A percentile compares a stretch with the other conserved stretches of the same genome.
Evolutionary conservation across 2,888 invertebrate genomes (phyloP).

Genomic region (Scaptomyza cyrtandrae): DNA sequence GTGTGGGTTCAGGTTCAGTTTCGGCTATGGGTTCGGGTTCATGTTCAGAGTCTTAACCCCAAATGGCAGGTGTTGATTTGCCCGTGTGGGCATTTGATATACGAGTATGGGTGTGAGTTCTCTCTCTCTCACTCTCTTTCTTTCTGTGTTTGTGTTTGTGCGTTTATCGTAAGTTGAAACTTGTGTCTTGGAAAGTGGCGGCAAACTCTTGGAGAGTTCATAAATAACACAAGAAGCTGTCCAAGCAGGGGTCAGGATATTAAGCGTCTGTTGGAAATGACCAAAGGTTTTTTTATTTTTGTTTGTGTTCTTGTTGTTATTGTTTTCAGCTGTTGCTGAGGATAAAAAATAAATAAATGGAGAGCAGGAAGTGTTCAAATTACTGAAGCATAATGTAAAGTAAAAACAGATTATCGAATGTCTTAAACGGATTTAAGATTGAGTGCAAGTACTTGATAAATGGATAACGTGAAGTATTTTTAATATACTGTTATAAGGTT

Average conservation of each 20-base stretch:
- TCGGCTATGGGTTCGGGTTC: constrained; percentile 23
- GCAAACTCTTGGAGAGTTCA: constrained; percentile 61
- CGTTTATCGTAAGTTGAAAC: constrained; percentile 49
- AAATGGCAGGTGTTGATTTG: constrained; percentile 62
- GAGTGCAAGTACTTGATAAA: background rate
- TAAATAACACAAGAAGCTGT: constrained; percentile 64
- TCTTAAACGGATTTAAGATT: constrained; percentile 1
- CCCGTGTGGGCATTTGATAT: constrained; percentile 58
- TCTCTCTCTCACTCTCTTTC: background rate
- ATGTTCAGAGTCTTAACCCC: constrained; percentile 38
- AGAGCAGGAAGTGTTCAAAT: constrained; percentile 34
- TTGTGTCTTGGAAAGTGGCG: constrained; percentile 33
- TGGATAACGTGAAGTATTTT: background rate
- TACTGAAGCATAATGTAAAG: constrained; percentile 10
- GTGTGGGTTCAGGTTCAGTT: constrained; percentile 18
- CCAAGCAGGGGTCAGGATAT: constrained; percentile 16
- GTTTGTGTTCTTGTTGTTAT: too few species aligned
- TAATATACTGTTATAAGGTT: too few species aligned
- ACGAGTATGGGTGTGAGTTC: constrained; percentile 16
- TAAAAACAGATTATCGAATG: constrained; percentile 9
- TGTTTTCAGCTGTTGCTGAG: constrained; percentile 24
- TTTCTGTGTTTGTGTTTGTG: constrained; percentile 17
- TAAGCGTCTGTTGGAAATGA: constrained; percentile 38
- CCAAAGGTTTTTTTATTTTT: constrained; percentile 36
- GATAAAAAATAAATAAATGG: constrained; percentile 16